Evolutionary conservation across 2,113 vertebrate species (phyloP), one percentile per base, ranked within the genome.

Genomic region (Echinops telfairi): DNA sequence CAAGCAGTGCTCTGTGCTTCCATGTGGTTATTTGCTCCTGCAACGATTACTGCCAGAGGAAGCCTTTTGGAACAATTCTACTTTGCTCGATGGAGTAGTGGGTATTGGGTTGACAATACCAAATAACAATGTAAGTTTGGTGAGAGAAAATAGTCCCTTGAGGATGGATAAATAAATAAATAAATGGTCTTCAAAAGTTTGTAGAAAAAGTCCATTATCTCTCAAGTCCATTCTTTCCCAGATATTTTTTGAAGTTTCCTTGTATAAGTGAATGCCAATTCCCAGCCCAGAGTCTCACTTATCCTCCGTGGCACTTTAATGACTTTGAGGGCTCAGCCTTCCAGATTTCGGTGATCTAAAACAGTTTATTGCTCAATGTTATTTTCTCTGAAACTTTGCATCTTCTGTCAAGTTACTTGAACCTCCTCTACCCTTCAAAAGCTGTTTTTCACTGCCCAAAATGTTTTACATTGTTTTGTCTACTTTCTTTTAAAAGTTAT

Each of bases 381-480:
- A 60, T 79, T 92, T 86, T 68, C 29, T 68, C 27, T 31, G 60
- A 7, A 66, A 43, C 92, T 81, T 31, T 81, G 43, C 80, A 86
- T 80, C 94, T 78, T 14, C 38, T 81, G 27, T 86, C 87, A 80
- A 29, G 47, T 22, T 92, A 91, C 33, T 33, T 96, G 76, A 38
- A 33, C 31, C 75, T 94, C 36, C 25, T 81, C 4, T 94, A 62
- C 5, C 47, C 25, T 83, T 38, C 53, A 91, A 86, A 86, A 73
- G 71, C 81, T 92, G 14, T n/a, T 70, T 91, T 96, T n/a, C 14
- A n/a, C 86, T 71, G 33, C 53, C 38, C 23, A 73, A 33, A 71
- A 68, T 88, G 38, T 81, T 88, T 83, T 86, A 27, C 66, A 86
- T 86, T 91, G 75, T 68, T 93, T 95, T 94, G 57, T 75, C 57